Conservation (phyloP, 2,797 vertebrate species). For the Poeciliopsis turneri region DNA sequence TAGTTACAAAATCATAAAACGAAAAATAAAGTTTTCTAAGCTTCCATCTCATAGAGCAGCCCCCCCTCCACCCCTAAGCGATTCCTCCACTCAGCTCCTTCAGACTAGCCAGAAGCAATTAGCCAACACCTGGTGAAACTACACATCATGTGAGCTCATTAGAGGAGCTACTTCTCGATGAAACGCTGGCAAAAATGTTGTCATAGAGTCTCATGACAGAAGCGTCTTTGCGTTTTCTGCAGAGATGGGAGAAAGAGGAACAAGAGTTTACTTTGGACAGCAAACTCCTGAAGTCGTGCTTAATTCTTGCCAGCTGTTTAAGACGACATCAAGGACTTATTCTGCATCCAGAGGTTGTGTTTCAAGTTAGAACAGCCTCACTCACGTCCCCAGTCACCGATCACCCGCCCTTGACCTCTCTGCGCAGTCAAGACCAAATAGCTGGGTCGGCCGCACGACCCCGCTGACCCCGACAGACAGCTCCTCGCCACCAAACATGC, state of each 20-base stretch:
- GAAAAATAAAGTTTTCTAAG: too few relatives aligned
- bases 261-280: background rate
- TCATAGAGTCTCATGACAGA: too few relatives aligned
- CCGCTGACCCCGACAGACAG: slow-evolving; percentile 61
- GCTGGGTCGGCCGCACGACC: slow-evolving; percentile 57
- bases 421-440: slow-evolving; percentile 32
- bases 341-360: slow-evolving; percentile 37
- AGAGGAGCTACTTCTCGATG: too few relatives aligned
- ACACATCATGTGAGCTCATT: too few relatives aligned
- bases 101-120: too few relatives aligned
- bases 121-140: too few relatives aligned
- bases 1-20: background rate
- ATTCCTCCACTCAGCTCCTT: too few relatives aligned
- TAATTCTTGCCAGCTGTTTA: slow-evolving; percentile 27
- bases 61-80: too few relatives aligned
- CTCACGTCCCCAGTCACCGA: slow-evolving; percentile 41
- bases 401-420: slow-evolving; percentile 68
- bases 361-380: slow-evolving; percentile 29
- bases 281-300: slow-evolving; percentile 5
- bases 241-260: background rate
- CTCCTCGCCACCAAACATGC: slow-evolving; percentile 60
- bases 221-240: background rate
- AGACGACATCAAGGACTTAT: slow-evolving; percentile 37
- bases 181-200: too few relatives aligned
- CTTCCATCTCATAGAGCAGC: too few relatives aligned